These are phyloP conservation scores for Lepisosteus oculatus DNA, from an alignment of 2,113 vertebrate genomes.

Conservation along the genomic window DNA sequence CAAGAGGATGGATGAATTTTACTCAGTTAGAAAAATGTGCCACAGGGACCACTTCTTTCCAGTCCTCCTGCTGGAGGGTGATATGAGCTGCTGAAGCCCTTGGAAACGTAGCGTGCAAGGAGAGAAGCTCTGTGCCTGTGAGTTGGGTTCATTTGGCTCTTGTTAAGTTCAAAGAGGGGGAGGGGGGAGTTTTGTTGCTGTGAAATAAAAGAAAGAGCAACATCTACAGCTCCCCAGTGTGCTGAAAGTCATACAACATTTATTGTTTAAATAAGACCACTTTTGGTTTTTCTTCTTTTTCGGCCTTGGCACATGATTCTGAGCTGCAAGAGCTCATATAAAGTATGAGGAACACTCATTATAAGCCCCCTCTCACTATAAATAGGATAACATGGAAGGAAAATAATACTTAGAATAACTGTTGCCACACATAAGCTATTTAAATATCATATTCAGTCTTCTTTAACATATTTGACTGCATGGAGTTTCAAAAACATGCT, in stretches of 20 bases:
- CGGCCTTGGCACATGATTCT: no score
- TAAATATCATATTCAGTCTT: no score
- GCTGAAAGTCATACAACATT: neutral
- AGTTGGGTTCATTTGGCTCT: neutral
- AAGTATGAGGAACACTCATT: constrained; percentile 32
- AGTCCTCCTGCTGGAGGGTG: constrained; percentile 7
- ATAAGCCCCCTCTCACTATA: constrained; percentile 29
- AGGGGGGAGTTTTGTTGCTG: neutral
- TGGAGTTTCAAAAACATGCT: no score
- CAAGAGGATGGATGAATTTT: constrained; percentile 9
- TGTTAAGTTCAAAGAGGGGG: constrained; percentile 8
- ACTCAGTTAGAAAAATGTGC: constrained; percentile 25
- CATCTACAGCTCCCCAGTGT: neutral
- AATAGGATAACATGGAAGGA: neutral
- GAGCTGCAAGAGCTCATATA: no score
- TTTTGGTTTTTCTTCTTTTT: neutral
- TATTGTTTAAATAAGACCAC: neutral
- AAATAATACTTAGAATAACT: no score
- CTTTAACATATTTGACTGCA: no score
- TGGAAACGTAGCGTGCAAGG: constrained; percentile 19
- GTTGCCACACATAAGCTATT: no score
- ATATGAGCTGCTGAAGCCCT: neutral
- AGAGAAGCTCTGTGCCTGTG: constrained; percentile 9
- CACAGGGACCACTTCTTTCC: neutral
- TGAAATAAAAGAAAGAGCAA: neutral